Percentiles rank a stretch among this genome's conserved stretches.
Evolutionary conservation across 2,888 invertebrate species (phyloP).

Genomic region (Thalpophila matura): DNA sequence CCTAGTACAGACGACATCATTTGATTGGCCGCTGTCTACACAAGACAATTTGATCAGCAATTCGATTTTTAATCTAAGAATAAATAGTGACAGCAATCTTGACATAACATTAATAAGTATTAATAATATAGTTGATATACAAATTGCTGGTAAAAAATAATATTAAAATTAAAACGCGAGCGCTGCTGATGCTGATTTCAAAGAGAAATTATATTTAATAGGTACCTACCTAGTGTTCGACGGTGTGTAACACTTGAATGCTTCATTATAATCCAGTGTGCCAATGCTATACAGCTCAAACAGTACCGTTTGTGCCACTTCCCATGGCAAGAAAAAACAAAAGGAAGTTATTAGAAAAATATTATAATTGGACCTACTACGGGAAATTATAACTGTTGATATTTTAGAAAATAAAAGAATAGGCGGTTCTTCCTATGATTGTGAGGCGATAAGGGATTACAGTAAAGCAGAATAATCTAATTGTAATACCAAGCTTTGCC

Average conservation of each 20-base stretch:
- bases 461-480: background rate
- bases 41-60: no score
- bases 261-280: constrained; percentile 20
- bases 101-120: no score
- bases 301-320: constrained; percentile 54
- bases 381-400: constrained; percentile 54
- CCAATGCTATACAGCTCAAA: constrained; percentile 25
- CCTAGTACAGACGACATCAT: no score
- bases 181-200: constrained; percentile 7
- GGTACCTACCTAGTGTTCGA: constrained; percentile 14
- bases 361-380: constrained; percentile 43
- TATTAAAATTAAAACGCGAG: constrained; percentile 14
- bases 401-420: constrained; percentile 25
- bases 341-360: constrained; percentile 50
- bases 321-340: constrained; percentile 49
- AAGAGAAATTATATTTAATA: constrained; percentile 1
- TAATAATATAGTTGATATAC: no score
- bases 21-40: no score
- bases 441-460: background rate
- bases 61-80: no score
- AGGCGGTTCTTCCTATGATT: constrained; percentile 18
- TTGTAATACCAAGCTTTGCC: no score
- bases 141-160: no score
- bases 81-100: no score
- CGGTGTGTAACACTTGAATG: constrained; percentile 30